phyloP scores from a whole-genome alignment of 1,140 invertebrate species.

The Aphelinus certus region DNA sequence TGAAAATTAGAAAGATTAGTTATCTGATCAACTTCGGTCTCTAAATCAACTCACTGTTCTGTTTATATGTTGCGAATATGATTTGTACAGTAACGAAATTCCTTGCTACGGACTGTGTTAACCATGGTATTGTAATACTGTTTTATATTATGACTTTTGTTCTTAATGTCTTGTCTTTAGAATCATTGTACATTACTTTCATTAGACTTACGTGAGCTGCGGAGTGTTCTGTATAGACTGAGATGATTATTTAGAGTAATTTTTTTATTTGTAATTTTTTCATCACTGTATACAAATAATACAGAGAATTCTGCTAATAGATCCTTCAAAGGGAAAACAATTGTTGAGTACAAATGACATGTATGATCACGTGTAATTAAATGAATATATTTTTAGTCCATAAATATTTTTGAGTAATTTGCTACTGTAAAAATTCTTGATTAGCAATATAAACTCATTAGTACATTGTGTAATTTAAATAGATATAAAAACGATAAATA shows the following conservation, averaged over 20 bases:
- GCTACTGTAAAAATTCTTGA: conserved; percentile 26
- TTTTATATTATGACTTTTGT: conserved; percentile 13
- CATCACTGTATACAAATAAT: neutral
- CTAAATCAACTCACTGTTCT: neutral
- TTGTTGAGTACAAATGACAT: conserved; percentile 37
- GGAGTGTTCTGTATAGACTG: conserved; percentile 33
- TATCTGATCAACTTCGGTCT: conserved; percentile 25
- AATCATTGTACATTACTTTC: conserved; percentile 36
- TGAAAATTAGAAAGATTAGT: neutral
- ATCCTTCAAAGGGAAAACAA: conserved; percentile 33
- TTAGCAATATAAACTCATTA: conserved; percentile 23
- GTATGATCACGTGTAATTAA: conserved; percentile 28
- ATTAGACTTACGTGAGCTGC: conserved; percentile 34
- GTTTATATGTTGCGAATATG: neutral
- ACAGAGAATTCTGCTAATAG: conserved; percentile 19
- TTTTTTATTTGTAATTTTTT: conserved; percentile 33
- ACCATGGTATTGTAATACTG: conserved; percentile 37
- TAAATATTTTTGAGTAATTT: conserved; percentile 36
- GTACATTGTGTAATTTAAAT: neutral
- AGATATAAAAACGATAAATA: conserved; percentile 22
- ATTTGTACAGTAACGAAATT: conserved; percentile 23
- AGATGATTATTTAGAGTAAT: conserved; percentile 31
- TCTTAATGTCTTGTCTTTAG: conserved; percentile 16
- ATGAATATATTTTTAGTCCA: conserved; percentile 32
- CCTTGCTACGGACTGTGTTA: conserved; percentile 38